Evolutionary conservation across 2,888 invertebrate genomes (phyloP).

Genomic region (Stenodera caucasica): DNA sequence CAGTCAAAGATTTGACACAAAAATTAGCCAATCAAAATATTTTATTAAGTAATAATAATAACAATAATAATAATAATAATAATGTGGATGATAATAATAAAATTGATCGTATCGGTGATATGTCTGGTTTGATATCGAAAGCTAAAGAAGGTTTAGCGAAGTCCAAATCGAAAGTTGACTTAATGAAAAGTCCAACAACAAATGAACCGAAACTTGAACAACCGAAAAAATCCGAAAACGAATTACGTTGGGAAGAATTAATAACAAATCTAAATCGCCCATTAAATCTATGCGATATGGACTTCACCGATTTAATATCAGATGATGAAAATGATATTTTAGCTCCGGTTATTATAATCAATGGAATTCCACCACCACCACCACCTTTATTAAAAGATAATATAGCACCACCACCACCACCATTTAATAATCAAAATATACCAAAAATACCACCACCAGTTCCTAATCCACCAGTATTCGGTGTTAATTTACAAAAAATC

Average conservation of each 20-base stretch:
- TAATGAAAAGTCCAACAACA: conserved; percentile 71
- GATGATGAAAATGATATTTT: conserved; percentile 80
- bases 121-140: conserved; percentile 89
- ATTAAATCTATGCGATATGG: conserved; percentile 88
- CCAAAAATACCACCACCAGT: conserved; percentile 53
- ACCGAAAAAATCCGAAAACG: conserved; percentile 87
- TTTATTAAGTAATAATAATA: too few species aligned
- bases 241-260: conserved; percentile 94
- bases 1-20: conserved; percentile 86
- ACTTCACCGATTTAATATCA: conserved; percentile 89
- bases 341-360: conserved; percentile 66
- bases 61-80: too few species aligned
- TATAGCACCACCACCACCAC: conserved; percentile 59
- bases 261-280: conserved; percentile 74
- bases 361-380: conserved; percentile 76
- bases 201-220: conserved; percentile 65
- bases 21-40: conserved; percentile 74
- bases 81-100: conserved; percentile 63
- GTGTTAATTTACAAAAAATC: conserved; percentile 44
- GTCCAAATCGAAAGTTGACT: conserved; percentile 81
- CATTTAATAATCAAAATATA: conserved; percentile 41
- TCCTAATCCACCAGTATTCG: conserved; percentile 58
- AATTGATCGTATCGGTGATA: conserved; percentile 71
- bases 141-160: conserved; percentile 85
- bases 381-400: conserved; percentile 65